Conservation (phyloP, 1,140 invertebrate genomes). For the Lerema accius region DNA sequence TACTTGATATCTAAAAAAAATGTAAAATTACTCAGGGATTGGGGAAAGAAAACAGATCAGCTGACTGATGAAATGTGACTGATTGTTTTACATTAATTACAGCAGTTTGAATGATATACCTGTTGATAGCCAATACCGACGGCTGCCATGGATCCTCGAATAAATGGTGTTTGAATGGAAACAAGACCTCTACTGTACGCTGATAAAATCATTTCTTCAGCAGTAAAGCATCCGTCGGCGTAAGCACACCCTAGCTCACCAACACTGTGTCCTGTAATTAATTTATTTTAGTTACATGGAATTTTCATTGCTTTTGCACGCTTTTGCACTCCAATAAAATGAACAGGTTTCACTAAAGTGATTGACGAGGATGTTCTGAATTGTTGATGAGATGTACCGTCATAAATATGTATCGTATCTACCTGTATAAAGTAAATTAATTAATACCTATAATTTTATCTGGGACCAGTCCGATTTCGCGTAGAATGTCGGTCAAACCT, state of each 20-base stretch:
- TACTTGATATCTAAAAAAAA: background rate
- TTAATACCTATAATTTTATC: constrained; percentile 87
- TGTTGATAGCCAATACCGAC: constrained; percentile 84
- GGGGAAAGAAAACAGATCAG: no score
- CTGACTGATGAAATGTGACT: no score
- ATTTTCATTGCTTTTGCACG: no score
- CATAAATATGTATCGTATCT: no score
- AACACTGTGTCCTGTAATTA: constrained; percentile 86
- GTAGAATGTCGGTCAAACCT: constrained; percentile 89
- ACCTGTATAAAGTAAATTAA: background rate
- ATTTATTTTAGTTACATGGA: no score
- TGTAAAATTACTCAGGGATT: no score
- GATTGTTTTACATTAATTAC: no score
- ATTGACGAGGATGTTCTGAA: no score
- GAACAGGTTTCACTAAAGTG: no score
- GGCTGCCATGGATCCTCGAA: constrained; percentile 90
- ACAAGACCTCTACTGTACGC: constrained; percentile 91
- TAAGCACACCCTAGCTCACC: constrained; percentile 93
- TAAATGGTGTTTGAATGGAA: constrained; percentile 87
- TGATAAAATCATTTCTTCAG: constrained; percentile 90
- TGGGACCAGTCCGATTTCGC: constrained; percentile 85
- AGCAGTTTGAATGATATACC: constrained; percentile 37
- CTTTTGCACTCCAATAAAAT: no score
- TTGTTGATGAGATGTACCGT: no score
- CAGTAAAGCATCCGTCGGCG: constrained; percentile 91